Evolutionary conservation across 2,113 vertebrate genomes (phyloP).

Genomic region (Petaurus breviceps): DNA sequence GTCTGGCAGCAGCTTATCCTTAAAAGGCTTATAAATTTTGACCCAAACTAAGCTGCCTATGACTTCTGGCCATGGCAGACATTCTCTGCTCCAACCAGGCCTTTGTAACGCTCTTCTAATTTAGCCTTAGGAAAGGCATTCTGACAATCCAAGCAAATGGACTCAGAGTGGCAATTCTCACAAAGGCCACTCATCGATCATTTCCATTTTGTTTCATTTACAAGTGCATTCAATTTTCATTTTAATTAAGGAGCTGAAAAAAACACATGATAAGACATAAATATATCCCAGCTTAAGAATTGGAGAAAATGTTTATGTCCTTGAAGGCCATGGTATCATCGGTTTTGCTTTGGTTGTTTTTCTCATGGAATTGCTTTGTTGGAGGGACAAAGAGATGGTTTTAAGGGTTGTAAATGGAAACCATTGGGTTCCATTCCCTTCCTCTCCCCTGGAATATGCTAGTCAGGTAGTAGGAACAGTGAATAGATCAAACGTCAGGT

Average conservation of each 20-base stretch:
- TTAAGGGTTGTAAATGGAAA: slow-evolving; percentile 3
- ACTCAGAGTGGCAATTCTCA: slow-evolving; percentile 67
- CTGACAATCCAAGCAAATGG: slow-evolving; percentile 63
- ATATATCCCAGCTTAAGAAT: slow-evolving; percentile 14
- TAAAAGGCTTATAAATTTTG: slow-evolving; percentile 60
- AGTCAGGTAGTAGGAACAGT: background rate
- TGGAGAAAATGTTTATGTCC: slow-evolving; percentile 45
- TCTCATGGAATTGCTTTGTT: slow-evolving; percentile 20
- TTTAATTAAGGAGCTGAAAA: slow-evolving; percentile 75
- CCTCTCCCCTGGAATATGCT: background rate
- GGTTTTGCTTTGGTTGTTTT: slow-evolving; percentile 41
- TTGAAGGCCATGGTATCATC: background rate
- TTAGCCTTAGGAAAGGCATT: slow-evolving; percentile 69
- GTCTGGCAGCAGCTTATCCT: slow-evolving; percentile 39
- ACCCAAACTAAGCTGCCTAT: slow-evolving; percentile 55
- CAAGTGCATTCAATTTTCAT: slow-evolving; percentile 61
- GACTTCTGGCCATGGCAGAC: slow-evolving; percentile 46
- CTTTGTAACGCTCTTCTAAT: slow-evolving; percentile 59
- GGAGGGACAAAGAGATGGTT: background rate
- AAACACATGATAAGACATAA: slow-evolving; percentile 61
- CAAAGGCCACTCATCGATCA: slow-evolving; percentile 71
- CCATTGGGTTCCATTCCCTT: background rate
- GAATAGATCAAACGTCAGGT: background rate
- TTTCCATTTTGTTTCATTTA: slow-evolving; percentile 67
- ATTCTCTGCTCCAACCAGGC: slow-evolving; percentile 39